Evolutionary conservation across 2,113 vertebrate species (phyloP).

Genomic region (Tachuris rubrigastra): DNA sequence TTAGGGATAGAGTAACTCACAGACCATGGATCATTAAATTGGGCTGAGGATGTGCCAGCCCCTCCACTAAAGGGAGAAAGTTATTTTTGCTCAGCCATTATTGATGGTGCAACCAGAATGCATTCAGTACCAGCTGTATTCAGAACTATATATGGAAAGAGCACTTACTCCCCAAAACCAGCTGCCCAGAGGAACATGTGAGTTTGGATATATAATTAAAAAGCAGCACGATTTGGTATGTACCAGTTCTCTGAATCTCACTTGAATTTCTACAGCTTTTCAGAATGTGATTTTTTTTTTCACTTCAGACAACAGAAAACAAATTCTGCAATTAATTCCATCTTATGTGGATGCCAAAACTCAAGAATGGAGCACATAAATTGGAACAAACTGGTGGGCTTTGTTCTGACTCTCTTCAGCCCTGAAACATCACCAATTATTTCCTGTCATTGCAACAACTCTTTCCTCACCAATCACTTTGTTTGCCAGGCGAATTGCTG

Average conservation of each 20-base stretch:
- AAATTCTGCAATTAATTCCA: background rate
- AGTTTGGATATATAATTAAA: background rate
- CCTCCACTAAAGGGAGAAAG: background rate
- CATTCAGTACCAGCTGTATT: background rate
- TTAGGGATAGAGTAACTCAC: background rate
- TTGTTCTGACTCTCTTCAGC: constrained; percentile 10
- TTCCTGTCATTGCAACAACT: background rate
- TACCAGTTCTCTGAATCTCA: background rate
- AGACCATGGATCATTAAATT: background rate
- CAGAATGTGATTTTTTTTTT: background rate
- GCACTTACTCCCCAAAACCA: background rate
- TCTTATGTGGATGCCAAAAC: constrained; percentile 4
- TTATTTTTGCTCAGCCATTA: background rate
- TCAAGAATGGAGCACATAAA: background rate
- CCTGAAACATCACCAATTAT: background rate
- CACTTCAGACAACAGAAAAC: background rate
- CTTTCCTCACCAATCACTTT: constrained; percentile 80
- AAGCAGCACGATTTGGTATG: background rate
- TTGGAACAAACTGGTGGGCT: background rate
- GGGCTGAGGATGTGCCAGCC: background rate
- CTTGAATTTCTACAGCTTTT: background rate
- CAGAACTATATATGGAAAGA: background rate
- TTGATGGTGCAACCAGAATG: background rate
- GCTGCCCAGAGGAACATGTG: background rate
- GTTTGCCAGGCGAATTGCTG: constrained; percentile 80